A percentile compares a stretch with the other conserved stretches of the same genome.
Evolutionary conservation across 2,888 invertebrate genomes (phyloP).

Genomic region (Erebia palarica): DNA sequence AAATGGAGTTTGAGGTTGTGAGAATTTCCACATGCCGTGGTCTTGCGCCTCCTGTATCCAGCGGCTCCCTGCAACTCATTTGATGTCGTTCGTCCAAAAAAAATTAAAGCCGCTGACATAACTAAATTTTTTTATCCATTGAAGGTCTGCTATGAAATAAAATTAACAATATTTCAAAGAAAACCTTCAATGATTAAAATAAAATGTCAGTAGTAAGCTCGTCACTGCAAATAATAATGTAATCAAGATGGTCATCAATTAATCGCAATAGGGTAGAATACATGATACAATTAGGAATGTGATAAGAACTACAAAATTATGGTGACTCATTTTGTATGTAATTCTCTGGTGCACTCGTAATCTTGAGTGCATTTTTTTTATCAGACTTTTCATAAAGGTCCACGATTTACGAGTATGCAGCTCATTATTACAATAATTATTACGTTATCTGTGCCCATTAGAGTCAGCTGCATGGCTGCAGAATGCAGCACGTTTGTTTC

Average conservation of each 20-base stretch:
- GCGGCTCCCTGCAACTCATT: too few relatives aligned
- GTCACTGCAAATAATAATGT: not conserved
- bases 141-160: too few relatives aligned
- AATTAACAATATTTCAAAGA: too few relatives aligned
- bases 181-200: too few relatives aligned
- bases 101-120: too few relatives aligned
- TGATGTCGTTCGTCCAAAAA: too few relatives aligned
- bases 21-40: too few relatives aligned
- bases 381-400: not conserved
- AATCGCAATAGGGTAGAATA: not conserved
- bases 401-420: not conserved
- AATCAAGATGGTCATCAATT: not conserved
- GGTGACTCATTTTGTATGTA: not conserved
- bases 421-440: constrained; percentile 16
- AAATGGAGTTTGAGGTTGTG: too few relatives aligned
- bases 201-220: too few relatives aligned
- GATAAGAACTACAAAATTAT: not conserved
- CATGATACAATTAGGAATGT: not conserved
- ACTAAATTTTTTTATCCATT: too few relatives aligned
- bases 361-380: constrained; percentile 6
- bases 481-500: constrained; percentile 11
- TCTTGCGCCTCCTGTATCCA: too few relatives aligned
- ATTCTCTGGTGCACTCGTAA: not conserved
- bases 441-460: constrained; percentile 13
- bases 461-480: constrained; percentile 1